phyloP scores from a whole-genome alignment of 1,140 invertebrate genomes.

The Brachystomella parvula region DNA sequence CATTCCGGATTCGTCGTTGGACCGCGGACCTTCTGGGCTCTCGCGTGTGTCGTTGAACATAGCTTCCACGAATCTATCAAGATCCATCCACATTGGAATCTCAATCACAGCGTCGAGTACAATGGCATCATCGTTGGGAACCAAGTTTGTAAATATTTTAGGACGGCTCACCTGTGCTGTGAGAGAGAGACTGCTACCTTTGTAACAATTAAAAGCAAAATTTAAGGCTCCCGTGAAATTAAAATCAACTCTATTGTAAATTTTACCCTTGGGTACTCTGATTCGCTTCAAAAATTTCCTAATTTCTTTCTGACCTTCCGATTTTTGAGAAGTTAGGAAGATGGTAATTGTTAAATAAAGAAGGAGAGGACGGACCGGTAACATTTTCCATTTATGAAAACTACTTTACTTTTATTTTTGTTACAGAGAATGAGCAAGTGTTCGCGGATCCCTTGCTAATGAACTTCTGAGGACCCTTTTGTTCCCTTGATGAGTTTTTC shows the following conservation, averaged over 20 bases:
- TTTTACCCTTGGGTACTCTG: slow-evolving; percentile 1
- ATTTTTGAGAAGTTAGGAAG: not conserved
- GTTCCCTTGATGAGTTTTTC: slow-evolving; percentile 6
- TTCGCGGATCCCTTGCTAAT: not conserved
- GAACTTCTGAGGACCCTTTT: not conserved
- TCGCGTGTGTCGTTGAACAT: not conserved
- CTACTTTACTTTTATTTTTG: not conserved
- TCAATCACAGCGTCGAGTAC: slow-evolving; percentile 35
- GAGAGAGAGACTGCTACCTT: slow-evolving; percentile 13
- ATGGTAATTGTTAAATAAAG: not conserved
- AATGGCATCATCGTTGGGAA: slow-evolving; percentile 30
- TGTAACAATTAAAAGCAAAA: not conserved
- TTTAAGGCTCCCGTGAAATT: not conserved
- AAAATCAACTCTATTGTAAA: not conserved
- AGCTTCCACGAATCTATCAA: slow-evolving; percentile 15
- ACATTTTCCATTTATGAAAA: slow-evolving; percentile 3
- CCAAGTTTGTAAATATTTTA: slow-evolving; percentile 28
- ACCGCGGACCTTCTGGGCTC: not conserved
- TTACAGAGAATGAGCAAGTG: not conserved
- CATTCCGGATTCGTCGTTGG: slow-evolving; percentile 2
- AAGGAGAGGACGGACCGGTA: not conserved
- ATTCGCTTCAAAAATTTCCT: not conserved
- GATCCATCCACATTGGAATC: slow-evolving; percentile 28
- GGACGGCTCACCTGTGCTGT: slow-evolving; percentile 29
- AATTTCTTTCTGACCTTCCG: not conserved